These are phyloP conservation scores for Stegodyphus mimosarum DNA, from an alignment of 1,140 invertebrate species.

Conservation along the genomic window DNA sequence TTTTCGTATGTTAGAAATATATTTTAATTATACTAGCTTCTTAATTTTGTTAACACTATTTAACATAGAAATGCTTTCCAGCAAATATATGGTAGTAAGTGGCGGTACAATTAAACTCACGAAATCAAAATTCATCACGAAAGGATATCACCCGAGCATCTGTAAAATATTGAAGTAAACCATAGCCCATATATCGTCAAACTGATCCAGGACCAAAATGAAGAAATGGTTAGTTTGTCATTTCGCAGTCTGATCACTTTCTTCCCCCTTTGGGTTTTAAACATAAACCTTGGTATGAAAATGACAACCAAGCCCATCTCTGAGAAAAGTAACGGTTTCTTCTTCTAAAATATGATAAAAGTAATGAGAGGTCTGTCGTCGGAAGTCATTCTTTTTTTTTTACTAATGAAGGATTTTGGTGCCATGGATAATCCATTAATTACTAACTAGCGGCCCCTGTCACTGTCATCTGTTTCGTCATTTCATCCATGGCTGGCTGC, in stretches of 20 bases:
- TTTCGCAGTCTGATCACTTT: neutral
- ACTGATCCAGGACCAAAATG: neutral
- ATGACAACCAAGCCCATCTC: constrained; percentile 21
- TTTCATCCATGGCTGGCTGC: constrained; percentile 46
- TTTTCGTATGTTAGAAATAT: too few species aligned
- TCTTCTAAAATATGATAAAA: constrained; percentile 55
- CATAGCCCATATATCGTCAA: too few species aligned
- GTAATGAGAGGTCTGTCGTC: constrained; percentile 43
- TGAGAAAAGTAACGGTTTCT: constrained; percentile 34
- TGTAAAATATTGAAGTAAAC: too few species aligned
- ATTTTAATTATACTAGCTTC: too few species aligned
- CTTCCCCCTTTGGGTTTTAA: constrained; percentile 16
- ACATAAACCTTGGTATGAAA: constrained; percentile 26
- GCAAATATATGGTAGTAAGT: too few species aligned
- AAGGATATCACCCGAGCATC: too few species aligned
- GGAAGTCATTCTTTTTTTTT: constrained; percentile 4
- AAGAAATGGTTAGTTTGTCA: neutral
- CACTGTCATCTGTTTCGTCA: constrained; percentile 54
- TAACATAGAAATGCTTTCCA: too few species aligned
- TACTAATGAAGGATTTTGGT: constrained; percentile 48
- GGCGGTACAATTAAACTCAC: too few species aligned
- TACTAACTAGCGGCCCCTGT: constrained; percentile 48
- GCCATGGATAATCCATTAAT: constrained; percentile 57
- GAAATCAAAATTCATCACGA: too few species aligned
- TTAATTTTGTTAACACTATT: too few species aligned